Evolutionary conservation across 2,888 invertebrate species (phyloP).

Genomic region (Mesorhabditis spiculigera): DNA sequence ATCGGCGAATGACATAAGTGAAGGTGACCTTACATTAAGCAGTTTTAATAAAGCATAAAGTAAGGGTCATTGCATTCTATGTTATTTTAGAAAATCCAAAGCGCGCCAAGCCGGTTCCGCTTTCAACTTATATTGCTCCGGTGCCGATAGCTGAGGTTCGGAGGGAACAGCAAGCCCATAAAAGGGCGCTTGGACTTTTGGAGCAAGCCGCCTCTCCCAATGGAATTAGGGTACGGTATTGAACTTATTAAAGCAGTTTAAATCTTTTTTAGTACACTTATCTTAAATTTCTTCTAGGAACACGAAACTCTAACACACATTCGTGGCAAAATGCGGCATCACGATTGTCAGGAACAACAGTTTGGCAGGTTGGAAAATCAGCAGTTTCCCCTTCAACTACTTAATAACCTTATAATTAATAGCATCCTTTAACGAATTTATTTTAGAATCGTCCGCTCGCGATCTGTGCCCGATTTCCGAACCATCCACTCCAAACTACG

Average conservation of each 20-base stretch:
- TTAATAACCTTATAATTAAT: background rate
- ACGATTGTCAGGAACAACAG: constrained; percentile 1
- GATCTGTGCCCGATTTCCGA: constrained; percentile 4
- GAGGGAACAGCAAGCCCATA: background rate
- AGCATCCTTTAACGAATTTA: background rate
- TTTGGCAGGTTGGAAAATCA: background rate
- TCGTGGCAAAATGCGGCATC: background rate
- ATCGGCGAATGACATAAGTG: background rate
- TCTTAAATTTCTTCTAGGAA: background rate
- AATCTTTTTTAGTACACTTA: too few relatives aligned
- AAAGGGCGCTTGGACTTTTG: background rate
- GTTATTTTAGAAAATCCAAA: background rate
- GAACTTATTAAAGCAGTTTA: too few relatives aligned
- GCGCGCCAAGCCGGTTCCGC: background rate
- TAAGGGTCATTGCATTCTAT: background rate
- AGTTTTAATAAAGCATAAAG: too few relatives aligned
- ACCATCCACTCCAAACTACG: background rate
- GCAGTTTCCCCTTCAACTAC: background rate
- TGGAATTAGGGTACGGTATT: background rate
- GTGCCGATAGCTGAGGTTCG: background rate
- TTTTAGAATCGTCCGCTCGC: background rate
- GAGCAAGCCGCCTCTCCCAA: background rate
- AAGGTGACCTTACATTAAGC: background rate
- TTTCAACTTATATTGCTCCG: background rate
- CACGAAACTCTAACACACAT: constrained; percentile 6